Base-by-base conservation (phyloP, 1,140 invertebrate genomes). In the Drosophila lacteicornis region DNA sequence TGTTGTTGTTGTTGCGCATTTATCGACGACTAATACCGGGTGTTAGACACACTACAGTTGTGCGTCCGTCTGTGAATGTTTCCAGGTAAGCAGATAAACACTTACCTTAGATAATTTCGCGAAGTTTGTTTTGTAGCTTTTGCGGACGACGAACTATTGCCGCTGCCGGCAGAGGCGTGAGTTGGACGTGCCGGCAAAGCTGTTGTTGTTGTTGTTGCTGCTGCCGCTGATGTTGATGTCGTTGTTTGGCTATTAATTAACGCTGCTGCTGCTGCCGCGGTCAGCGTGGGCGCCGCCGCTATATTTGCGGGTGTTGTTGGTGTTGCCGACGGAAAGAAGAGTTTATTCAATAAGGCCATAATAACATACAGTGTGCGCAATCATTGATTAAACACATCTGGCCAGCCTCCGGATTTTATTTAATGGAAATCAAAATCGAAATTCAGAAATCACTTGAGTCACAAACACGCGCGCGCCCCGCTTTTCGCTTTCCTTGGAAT, bases 71-170 rank as follows among this genome's bases (percentile, higher is more conserved):
- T 60, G 30, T 42, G 25, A 38, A 38, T 25, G 30, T 53, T 40
- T 53, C 38, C 47, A 65, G 27, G 36, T 38, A 65, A 51, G 43
- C 60, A 75, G 65, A 80, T 50, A 75, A 78, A 59, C 69, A 92
- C 91, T 92, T 91, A 92, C 91, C 91, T 92, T 87, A 92, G 86
- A 91, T 92, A 92, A 81, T 92, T 92, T 85, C 91, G 91, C 67
- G 91, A 92, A 79, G 91, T 88, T 88, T 90, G 85, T 78, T 78
- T 78, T 66, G 85, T 81, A 79, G 84, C 69, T 88, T 86, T 86
- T 76, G 79, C 82, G 83, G 82, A 87, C 82, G 82, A 82, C 82
- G 82, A 86, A 86, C 82, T 86, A 82, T 86, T 86, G 62, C 79
- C 79, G 68, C 46, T 42, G 45, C 60, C 60, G 60, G 79, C 75